Percentiles rank a stretch among this genome's conserved stretches.
These are phyloP conservation scores for Podarcis lilfordi DNA, from an alignment of 2,797 vertebrate species.

Conservation along the genomic window DNA sequence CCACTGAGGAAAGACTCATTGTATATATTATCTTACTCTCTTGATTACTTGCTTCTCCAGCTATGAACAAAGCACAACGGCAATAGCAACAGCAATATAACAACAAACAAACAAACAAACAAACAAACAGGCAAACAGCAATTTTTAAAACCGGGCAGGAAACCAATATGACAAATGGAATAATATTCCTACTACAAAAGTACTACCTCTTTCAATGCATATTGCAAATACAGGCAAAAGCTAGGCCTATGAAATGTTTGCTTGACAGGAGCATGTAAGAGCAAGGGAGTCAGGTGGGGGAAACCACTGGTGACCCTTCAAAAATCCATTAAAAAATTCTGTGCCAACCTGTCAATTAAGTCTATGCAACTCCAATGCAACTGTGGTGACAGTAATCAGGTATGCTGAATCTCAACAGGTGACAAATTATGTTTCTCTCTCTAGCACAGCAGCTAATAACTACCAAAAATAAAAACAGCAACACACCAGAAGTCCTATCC, in stretches of 20 bases:
- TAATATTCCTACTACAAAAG: no score
- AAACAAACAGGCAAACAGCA: no score
- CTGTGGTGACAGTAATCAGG: conserved; percentile 52
- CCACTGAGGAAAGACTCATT: no score
- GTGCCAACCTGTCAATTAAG: conserved; percentile 30
- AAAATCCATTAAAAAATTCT: conserved; percentile 17
- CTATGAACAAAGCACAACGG: no score
- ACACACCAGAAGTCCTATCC: background rate
- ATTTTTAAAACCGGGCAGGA: no score
- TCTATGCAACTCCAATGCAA: conserved; percentile 37
- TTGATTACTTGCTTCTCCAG: no score
- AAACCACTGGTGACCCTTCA: background rate
- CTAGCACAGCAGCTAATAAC: conserved; percentile 35
- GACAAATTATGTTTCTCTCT: conserved; percentile 40
- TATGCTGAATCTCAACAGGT: conserved; percentile 49
- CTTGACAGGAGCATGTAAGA: background rate
- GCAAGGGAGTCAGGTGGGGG: background rate
- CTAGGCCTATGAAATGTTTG: background rate
- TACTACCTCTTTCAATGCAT: no score
- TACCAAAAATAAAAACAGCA: conserved; percentile 37
- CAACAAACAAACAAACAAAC: no score
- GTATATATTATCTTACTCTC: no score
- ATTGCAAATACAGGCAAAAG: background rate
- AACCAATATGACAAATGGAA: no score
- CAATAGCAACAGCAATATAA: no score